Evolutionary conservation across 2,888 invertebrate species (phyloP).

Genomic region (Caenorhabditis wallacei): DNA sequence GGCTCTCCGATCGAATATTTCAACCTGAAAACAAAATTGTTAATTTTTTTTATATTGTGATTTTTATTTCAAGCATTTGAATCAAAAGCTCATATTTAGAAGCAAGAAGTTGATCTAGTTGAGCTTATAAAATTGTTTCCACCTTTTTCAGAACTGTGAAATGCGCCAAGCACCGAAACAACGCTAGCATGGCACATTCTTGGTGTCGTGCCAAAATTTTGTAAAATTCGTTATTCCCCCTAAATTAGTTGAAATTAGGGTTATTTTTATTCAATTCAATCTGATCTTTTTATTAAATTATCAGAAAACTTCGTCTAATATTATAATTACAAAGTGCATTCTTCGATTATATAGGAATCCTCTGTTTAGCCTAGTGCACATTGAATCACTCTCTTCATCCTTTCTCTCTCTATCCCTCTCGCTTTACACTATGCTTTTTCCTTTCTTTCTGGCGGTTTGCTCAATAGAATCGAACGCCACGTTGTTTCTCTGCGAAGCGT

Average conservation of each 20-base stretch:
- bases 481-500: slow-evolving; percentile 23
- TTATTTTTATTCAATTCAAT: too few species aligned
- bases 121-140: neutral
- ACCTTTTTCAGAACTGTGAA: neutral
- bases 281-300: too few species aligned
- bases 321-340: too few species aligned
- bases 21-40: slow-evolving; percentile 50
- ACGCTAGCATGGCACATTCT: slow-evolving; percentile 13
- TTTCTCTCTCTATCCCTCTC: slow-evolving; percentile 10
- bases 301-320: too few species aligned
- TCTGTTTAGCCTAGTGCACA: neutral
- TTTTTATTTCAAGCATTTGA: too few species aligned
- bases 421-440: slow-evolving; percentile 40
- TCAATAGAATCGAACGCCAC: slow-evolving; percentile 37
- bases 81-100: neutral
- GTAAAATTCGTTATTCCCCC: slow-evolving; percentile 6
- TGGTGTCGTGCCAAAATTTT: neutral
- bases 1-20: slow-evolving; percentile 63
- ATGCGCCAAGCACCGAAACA: slow-evolving; percentile 21
- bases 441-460: slow-evolving; percentile 20
- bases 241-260: neutral
- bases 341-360: too few species aligned
- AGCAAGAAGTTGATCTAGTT: neutral
- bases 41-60: neutral
- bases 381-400: neutral